Percentiles rank a stretch among this genome's conserved stretches.
Conservation (phyloP, 2,113 vertebrate genomes). For the Siniperca knerii region DNA sequence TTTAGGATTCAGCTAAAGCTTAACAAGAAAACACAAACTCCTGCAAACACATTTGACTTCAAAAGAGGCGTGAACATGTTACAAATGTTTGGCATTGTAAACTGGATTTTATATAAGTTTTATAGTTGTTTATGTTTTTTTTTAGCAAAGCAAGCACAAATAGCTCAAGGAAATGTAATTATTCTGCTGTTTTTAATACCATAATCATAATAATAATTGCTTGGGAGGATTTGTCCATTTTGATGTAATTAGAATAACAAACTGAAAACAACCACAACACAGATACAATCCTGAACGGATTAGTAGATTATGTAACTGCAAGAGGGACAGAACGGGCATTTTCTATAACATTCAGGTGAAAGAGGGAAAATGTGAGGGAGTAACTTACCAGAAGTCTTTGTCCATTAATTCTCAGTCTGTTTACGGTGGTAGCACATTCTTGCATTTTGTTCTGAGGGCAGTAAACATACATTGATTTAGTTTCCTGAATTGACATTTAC, state of each 20-base stretch:
- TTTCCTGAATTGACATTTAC: background rate
- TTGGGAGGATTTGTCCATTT: slow-evolving; percentile 44
- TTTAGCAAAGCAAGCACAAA: slow-evolving; percentile 12
- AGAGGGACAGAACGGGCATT: background rate
- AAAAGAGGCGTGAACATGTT: background rate
- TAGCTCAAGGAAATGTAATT: slow-evolving; percentile 21
- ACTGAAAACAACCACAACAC: slow-evolving; percentile 18
- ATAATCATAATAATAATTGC: slow-evolving; percentile 34
- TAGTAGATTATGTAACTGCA: background rate
- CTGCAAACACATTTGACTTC: background rate
- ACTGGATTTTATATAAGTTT: background rate
- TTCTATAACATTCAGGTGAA: slow-evolving; percentile 14
- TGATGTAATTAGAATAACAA: slow-evolving; percentile 48
- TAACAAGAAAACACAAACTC: background rate
- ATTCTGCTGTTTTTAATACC: slow-evolving; percentile 27
- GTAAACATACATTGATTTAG: slow-evolving; percentile 26
- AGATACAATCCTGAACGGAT: slow-evolving; percentile 25
- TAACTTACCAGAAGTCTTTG: slow-evolving; percentile 86
- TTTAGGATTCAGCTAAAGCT: background rate
- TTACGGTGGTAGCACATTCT: slow-evolving; percentile 80
- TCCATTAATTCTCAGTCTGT: slow-evolving; percentile 84
- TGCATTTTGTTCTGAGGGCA: slow-evolving; percentile 84
- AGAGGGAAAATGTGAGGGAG: background rate
- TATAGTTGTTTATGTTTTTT: background rate
- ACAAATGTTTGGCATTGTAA: background rate